Conservation (phyloP, 2,888 invertebrate species). For the Erpobdella octoculata region DNA sequence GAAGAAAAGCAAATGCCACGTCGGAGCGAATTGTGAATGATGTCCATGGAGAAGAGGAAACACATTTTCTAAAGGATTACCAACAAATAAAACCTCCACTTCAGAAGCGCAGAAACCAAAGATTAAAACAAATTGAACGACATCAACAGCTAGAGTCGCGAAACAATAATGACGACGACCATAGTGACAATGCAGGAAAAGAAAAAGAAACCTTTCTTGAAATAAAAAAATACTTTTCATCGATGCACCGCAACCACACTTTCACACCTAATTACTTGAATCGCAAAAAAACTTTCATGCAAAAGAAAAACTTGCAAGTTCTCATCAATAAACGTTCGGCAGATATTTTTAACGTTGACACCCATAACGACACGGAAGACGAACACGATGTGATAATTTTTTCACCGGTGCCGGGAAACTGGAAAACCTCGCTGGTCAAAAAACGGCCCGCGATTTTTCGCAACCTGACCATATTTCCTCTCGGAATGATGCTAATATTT, state of each 20-base stretch:
- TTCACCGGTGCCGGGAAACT: neutral
- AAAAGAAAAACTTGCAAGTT: neutral
- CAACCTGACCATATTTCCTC: conserved; percentile 14
- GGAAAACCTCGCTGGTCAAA: neutral
- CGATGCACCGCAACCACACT: neutral
- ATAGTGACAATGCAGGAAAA: conserved; percentile 12
- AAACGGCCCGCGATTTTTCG: neutral
- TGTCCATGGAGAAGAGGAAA: too few relatives aligned
- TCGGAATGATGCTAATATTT: neutral
- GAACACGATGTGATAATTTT: neutral
- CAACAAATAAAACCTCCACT: too few relatives aligned
- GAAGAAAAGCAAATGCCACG: too few relatives aligned
- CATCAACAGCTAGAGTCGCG: too few relatives aligned
- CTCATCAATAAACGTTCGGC: neutral
- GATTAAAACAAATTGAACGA: too few relatives aligned
- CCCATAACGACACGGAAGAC: neutral
- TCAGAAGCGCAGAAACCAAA: too few relatives aligned
- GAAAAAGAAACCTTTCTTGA: neutral
- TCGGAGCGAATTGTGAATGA: too few relatives aligned
- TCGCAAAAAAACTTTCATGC: too few relatives aligned
- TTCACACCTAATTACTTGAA: neutral
- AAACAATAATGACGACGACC: conserved; percentile 18
- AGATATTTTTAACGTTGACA: neutral
- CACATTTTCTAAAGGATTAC: too few relatives aligned
- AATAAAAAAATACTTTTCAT: neutral